These are phyloP conservation scores for Zaprionus camerounensis DNA, from an alignment of 1,140 invertebrate species.

Conservation along the genomic window DNA sequence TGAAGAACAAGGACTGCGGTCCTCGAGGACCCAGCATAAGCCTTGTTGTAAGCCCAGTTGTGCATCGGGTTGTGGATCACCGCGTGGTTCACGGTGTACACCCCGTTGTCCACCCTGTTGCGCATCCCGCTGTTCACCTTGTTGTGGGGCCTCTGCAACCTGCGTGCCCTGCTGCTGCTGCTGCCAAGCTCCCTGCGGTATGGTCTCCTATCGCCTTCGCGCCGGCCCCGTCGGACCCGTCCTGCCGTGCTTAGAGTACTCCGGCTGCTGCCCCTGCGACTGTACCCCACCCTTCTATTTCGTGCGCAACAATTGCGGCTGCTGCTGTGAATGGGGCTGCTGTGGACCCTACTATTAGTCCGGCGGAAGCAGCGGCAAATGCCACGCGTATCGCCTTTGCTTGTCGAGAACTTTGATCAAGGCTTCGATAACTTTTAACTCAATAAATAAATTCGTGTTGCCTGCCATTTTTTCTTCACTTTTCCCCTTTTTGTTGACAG, in stretches of 20 bases:
- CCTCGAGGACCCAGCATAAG: background rate
- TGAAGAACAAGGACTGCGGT: background rate
- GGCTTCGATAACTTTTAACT: conserved; percentile 55
- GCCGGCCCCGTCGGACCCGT: conserved; percentile 60
- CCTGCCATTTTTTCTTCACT: conserved; percentile 27
- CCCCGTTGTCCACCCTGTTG: conserved; percentile 4
- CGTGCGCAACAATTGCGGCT: conserved; percentile 51
- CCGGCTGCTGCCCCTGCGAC: conserved; percentile 35
- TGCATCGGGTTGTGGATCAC: background rate
- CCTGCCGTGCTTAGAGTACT: conserved; percentile 51
- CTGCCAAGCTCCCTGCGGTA: conserved; percentile 48
- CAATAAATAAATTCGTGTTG: conserved; percentile 74
- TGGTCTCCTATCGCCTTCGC: conserved; percentile 55
- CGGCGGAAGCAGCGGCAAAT: background rate
- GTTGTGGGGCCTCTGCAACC: conserved; percentile 7
- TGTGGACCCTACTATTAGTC: conserved; percentile 65
- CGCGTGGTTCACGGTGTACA: background rate
- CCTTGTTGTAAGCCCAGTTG: background rate
- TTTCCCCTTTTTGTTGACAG: conserved; percentile 40
- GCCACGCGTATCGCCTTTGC: background rate
- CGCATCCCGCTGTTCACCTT: background rate
- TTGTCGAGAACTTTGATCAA: conserved; percentile 35
- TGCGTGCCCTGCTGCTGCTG: conserved; percentile 32
- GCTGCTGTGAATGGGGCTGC: conserved; percentile 65
- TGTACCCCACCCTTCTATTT: conserved; percentile 64